phyloP scores from a whole-genome alignment of 2,888 invertebrate species.

The Netelia inedita region DNA sequence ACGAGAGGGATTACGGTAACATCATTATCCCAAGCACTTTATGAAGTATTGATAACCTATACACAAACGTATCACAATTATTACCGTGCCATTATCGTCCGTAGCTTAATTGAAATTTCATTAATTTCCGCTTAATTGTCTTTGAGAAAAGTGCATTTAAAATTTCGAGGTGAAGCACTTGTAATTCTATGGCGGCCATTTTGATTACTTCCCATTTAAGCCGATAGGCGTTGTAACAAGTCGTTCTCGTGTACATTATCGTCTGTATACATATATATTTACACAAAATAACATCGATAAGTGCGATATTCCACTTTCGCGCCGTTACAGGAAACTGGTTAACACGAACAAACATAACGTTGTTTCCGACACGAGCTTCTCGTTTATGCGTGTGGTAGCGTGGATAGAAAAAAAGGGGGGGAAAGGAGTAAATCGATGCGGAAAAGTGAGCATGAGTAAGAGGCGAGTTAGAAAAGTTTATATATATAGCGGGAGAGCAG shows the following conservation, averaged over 20 bases:
- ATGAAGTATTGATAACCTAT: no score
- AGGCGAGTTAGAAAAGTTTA: constrained; percentile 33
- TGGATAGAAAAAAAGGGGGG: not conserved
- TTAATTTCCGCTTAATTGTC: not conserved
- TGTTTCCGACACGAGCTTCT: not conserved
- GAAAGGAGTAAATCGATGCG: not conserved
- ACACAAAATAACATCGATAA: constrained; percentile 13
- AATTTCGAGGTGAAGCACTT: not conserved
- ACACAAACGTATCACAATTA: not conserved
- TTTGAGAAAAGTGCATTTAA: not conserved
- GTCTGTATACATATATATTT: not conserved
- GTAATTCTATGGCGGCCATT: not conserved
- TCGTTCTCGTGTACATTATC: no score
- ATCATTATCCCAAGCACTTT: no score
- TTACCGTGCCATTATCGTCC: not conserved
- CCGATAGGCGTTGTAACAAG: not conserved
- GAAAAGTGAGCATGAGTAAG: constrained; percentile 12
- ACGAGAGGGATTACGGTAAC: no score
- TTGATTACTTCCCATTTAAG: not conserved
- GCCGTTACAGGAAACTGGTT: not conserved
- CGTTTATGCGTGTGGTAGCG: not conserved
- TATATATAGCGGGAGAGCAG: constrained; percentile 4
- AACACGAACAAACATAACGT: not conserved
- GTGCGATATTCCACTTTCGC: constrained; percentile 13
- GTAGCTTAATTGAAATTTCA: not conserved